Base-by-base conservation (phyloP, 2,888 invertebrate genomes). In the Eucera pruinosa region DNA sequence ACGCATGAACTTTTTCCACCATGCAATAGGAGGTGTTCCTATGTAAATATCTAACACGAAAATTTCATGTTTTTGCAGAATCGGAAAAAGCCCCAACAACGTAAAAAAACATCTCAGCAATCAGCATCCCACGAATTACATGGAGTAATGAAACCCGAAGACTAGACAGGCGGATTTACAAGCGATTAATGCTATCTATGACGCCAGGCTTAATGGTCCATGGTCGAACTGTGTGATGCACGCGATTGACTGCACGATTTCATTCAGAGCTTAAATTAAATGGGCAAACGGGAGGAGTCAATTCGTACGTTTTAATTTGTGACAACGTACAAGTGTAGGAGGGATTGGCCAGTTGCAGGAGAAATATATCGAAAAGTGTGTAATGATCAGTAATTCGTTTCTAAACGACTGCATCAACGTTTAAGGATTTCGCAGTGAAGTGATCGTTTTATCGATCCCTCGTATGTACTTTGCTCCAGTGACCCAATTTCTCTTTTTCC, bases 201-300 rank as follows among this genome's bases (percentile, higher is more conserved):
- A 67, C 47, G 48, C n/a, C 61, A 30, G 20, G 69, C 39, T 79
- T 84, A 82, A 80, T 82, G 69, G 69, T 52, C 62, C 69, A 62
- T 50, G 47, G 36, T 47, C 48, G 47, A 57, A 60, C 41, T 39
- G 15, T 15, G 66, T 36, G 72, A 74, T 66, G 76, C 52, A 73
- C 30, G 52, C 52, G 65, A 68, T 62, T 47, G 67, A 57, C 61
- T 62, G 48, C 47, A 23, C 67, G 43, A 47, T 68, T 33, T 60
- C 58, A 57, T 52, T 48, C 71, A 30, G 47, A 77, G 73, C 68
- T 58, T 39, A 57, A 78, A 74, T 77, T 81, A 84, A 81, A 74
- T 55, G 73, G 39, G 57, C 62, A 27, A 45, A 30, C 64, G 65
- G 65, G 75, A 70, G 78, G 57, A 61, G 61, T 41, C 41, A 55